A percentile compares a stretch with the other conserved stretches of the same genome.
Conservation (phyloP, 2,888 invertebrate species). For the Griposia aprilina region DNA sequence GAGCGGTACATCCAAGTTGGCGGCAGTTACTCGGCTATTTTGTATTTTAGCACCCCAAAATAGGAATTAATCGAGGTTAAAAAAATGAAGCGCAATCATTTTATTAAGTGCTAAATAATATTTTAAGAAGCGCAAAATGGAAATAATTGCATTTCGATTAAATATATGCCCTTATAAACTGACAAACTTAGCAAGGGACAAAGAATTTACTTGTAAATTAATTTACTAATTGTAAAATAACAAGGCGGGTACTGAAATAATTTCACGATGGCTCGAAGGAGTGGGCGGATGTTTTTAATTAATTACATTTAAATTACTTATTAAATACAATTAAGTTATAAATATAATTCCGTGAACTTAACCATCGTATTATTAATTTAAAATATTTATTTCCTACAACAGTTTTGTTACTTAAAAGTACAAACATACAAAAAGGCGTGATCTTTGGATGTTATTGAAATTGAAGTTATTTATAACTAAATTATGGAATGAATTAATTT, state of each 20-base stretch:
- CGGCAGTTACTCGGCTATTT: too few relatives aligned
- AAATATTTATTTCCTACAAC: slow-evolving; percentile 49
- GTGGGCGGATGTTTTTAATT: slow-evolving; percentile 63
- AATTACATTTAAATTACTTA: slow-evolving; percentile 32
- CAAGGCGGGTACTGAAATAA: slow-evolving; percentile 19
- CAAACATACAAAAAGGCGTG: slow-evolving; percentile 13
- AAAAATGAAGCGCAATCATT: too few relatives aligned
- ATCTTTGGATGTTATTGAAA: slow-evolving; percentile 21
- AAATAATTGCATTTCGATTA: neutral
- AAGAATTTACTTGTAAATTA: slow-evolving; percentile 47
- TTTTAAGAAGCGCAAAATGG: too few relatives aligned
- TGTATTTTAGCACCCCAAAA: too few relatives aligned
- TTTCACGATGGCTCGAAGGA: slow-evolving; percentile 30
- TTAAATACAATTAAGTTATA: slow-evolving; percentile 38
- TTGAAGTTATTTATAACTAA: slow-evolving; percentile 3
- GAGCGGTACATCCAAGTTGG: too few relatives aligned
- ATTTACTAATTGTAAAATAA: slow-evolving; percentile 23
- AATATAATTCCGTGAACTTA: slow-evolving; percentile 49
- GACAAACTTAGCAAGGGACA: neutral
- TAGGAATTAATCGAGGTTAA: too few relatives aligned
- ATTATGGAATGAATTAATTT: too few relatives aligned
- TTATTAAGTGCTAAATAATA: too few relatives aligned
- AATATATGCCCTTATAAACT: neutral
- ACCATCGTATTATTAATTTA: slow-evolving; percentile 19
- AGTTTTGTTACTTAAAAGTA: slow-evolving; percentile 45